These are phyloP conservation scores for Odontophorus gujanensis DNA, from an alignment of 2,113 vertebrate genomes.

Conservation along the genomic window DNA sequence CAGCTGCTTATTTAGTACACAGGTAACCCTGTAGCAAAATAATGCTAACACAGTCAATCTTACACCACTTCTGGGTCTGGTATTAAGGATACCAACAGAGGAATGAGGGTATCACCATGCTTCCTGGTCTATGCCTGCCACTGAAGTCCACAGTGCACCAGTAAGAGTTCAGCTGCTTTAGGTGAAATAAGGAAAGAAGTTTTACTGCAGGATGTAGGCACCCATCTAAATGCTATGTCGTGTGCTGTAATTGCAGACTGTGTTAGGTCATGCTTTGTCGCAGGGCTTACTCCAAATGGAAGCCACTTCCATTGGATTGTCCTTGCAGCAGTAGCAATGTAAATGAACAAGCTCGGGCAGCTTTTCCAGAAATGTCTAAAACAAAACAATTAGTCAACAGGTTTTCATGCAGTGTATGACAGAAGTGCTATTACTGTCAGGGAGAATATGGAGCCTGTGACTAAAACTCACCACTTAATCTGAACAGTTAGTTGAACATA, in stretches of 20 bases:
- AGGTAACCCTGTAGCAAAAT: background rate
- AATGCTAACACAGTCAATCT: background rate
- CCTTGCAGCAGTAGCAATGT: background rate
- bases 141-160: background rate
- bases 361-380: background rate
- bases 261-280: background rate
- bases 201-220: background rate
- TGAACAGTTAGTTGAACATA: conserved; percentile 8
- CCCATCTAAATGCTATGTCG: background rate
- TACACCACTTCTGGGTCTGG: background rate
- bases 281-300: background rate
- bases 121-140: background rate
- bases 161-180: background rate
- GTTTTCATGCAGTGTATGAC: conserved; percentile 26
- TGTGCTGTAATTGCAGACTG: background rate
- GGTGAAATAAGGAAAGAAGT: background rate
- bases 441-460: background rate
- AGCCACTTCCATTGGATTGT: conserved; percentile 13
- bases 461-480: conserved; percentile 15
- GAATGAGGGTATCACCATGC: background rate
- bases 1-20: background rate
- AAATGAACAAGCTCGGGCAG: conserved; percentile 1
- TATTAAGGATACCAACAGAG: background rate
- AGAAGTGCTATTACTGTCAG: conserved; percentile 7
- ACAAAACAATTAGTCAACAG: conserved; percentile 21